Evolutionary conservation across 2,888 invertebrate genomes (phyloP).

Genomic region (Rhaphigaster nebulosa): DNA sequence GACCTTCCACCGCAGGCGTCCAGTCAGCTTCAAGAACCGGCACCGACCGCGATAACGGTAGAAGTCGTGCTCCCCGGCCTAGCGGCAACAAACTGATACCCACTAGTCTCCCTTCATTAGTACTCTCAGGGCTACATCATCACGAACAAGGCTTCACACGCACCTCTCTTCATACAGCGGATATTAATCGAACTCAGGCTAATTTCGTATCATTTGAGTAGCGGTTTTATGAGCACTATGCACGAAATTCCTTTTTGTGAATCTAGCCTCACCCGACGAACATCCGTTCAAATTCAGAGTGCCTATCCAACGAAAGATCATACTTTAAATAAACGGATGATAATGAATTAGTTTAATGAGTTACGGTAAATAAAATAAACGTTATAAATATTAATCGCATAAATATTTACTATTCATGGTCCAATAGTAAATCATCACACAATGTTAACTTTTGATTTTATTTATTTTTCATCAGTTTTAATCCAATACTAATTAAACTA

Average conservation of each 20-base stretch:
- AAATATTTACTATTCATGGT: too few species aligned
- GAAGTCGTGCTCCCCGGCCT: background rate
- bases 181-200: background rate
- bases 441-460: too few species aligned
- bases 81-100: slow-evolving; percentile 17
- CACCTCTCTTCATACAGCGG: background rate
- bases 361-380: too few species aligned
- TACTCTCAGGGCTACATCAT: background rate
- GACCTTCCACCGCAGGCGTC: background rate
- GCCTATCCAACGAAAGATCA: too few species aligned
- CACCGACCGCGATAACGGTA: slow-evolving; percentile 2
- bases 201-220: slow-evolving; percentile 37
- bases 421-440: too few species aligned
- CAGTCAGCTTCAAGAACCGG: background rate
- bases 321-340: too few species aligned
- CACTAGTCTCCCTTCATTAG: slow-evolving; percentile 19
- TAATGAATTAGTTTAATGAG: too few species aligned
- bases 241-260: background rate
- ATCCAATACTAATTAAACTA: too few species aligned
- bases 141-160: slow-evolving; percentile 8
- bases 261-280: background rate
- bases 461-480: too few species aligned
- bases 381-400: too few species aligned
- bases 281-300: background rate
- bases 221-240: background rate